These are phyloP conservation scores for Frankliniella intonsa DNA, from an alignment of 2,888 invertebrate genomes.

Conservation along the genomic window DNA sequence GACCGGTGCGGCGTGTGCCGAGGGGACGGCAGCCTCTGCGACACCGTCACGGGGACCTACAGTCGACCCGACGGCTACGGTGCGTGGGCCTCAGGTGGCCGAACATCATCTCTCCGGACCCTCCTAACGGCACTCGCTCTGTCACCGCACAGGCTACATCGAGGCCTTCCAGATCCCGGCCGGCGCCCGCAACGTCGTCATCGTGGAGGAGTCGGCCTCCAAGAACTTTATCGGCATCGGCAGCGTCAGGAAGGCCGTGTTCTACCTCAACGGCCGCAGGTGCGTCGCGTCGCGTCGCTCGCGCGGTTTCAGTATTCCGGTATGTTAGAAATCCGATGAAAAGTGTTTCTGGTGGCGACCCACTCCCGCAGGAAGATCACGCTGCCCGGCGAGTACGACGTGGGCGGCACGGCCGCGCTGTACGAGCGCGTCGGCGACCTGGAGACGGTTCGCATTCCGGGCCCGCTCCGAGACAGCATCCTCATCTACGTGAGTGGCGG, in stretches of 20 bases:
- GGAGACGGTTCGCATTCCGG: slow-evolving; percentile 75
- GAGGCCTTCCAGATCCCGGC: slow-evolving; percentile 59
- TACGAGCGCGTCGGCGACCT: slow-evolving; percentile 73
- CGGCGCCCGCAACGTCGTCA: slow-evolving; percentile 71
- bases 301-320: too few relatives aligned
- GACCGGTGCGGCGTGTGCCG: slow-evolving; percentile 65
- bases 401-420: slow-evolving; percentile 72
- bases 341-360: too few relatives aligned
- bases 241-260: slow-evolving; percentile 61
- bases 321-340: too few relatives aligned
- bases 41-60: slow-evolving; percentile 54
- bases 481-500: slow-evolving; percentile 66
- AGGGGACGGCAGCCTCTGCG: slow-evolving; percentile 63
- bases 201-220: slow-evolving; percentile 70
- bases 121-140: background rate
- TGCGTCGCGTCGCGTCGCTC: slow-evolving; percentile 45
- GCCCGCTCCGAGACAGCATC: slow-evolving; percentile 75
- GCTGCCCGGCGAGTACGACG: slow-evolving; percentile 73
- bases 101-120: background rate
- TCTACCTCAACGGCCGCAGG: slow-evolving; percentile 76
- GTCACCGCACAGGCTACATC: slow-evolving; percentile 54
- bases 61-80: slow-evolving; percentile 42
- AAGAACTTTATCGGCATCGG: slow-evolving; percentile 77
- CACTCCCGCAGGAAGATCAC: slow-evolving; percentile 56
- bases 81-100: background rate